These are phyloP conservation scores for Lycorma delicatula DNA, from an alignment of 1,140 invertebrate genomes.

Conservation along the genomic window DNA sequence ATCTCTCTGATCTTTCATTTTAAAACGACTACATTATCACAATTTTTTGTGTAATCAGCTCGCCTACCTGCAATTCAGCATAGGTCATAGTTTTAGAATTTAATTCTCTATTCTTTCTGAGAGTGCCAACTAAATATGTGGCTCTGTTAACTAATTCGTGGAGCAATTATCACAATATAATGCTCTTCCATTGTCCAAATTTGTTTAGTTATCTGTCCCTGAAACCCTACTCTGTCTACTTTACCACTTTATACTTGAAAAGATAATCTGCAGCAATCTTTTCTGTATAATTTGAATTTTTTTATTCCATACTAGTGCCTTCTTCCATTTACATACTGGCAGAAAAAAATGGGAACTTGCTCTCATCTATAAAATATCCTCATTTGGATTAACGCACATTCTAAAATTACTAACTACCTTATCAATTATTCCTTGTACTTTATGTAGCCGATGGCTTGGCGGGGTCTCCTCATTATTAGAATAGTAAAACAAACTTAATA, in stretches of 20 bases:
- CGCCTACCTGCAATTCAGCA: conserved; percentile 9
- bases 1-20: conserved; percentile 29
- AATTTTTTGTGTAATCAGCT: conserved; percentile 12
- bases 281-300: conserved; percentile 33
- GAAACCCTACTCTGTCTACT: conserved; percentile 13
- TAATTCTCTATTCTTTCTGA: conserved; percentile 11
- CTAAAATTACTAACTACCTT: conserved; percentile 23
- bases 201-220: conserved; percentile 16
- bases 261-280: conserved; percentile 31
- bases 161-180: conserved; percentile 33
- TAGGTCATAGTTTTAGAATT: conserved; percentile 3
- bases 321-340: conserved; percentile 32
- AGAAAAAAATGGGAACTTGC: conserved; percentile 31
- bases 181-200: conserved; percentile 30
- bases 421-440: conserved; percentile 24
- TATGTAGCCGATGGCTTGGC: conserved; percentile 20
- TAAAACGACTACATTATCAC: conserved; percentile 24
- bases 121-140: conserved; percentile 14
- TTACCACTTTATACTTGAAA: conserved; percentile 34
- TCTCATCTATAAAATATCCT: conserved; percentile 30
- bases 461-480: conserved; percentile 23
- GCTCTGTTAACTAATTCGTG: conserved; percentile 28
- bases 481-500: conserved; percentile 23
- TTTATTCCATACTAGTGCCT: conserved; percentile 34
- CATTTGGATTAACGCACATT: conserved; percentile 21